A percentile compares a stretch with the other conserved stretches of the same genome.
Evolutionary conservation across 2,797 vertebrate species (phyloP).

Genomic region (Oceanodroma leucorhoa): DNA sequence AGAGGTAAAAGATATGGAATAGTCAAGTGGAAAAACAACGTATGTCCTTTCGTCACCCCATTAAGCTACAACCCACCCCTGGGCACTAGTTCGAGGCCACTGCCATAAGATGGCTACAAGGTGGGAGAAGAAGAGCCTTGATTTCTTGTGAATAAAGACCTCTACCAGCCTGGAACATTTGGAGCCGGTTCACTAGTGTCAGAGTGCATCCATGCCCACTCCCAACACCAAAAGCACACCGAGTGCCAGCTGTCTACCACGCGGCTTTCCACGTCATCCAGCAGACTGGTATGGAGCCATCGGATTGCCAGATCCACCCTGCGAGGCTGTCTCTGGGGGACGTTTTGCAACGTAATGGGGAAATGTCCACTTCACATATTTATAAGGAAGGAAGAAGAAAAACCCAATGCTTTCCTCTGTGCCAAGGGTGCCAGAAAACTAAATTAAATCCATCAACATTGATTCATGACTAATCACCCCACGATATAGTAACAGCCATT

Average conservation of each 20-base stretch:
- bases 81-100: not conserved
- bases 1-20: not conserved
- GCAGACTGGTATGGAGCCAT: fast-evolving
- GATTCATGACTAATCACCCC: not conserved
- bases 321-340: not conserved
- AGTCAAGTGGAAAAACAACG: not conserved
- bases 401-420: not conserved
- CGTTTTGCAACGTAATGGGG: not conserved
- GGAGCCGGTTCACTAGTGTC: not conserved
- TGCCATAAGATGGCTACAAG: too few species aligned
- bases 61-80: not conserved
- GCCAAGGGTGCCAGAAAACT: not conserved
- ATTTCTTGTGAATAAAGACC: not conserved
- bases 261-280: not conserved
- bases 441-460: not conserved
- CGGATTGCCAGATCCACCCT: not conserved
- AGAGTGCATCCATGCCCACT: not conserved
- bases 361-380: not conserved
- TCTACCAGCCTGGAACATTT: not conserved
- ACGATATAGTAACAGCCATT: not conserved
- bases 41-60: not conserved
- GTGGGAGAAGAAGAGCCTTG: not conserved
- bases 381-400: not conserved
- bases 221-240: not conserved
- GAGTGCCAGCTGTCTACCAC: not conserved